Evolutionary conservation across 2,888 invertebrate species (phyloP), one percentile per base, ranked within the genome.

Genomic region (Xestobium rufovillosum): DNA sequence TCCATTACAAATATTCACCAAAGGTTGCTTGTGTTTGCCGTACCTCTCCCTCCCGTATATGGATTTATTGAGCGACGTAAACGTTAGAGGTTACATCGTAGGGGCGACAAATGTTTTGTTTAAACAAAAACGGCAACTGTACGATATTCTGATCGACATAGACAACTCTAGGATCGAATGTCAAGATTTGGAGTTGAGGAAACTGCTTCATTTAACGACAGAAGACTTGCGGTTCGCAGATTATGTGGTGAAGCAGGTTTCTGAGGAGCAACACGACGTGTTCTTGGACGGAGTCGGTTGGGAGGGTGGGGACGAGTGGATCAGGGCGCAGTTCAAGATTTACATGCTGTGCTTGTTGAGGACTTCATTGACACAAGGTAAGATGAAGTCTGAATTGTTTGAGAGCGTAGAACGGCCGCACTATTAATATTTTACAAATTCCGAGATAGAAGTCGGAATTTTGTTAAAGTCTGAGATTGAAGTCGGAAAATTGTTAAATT

Each of bases 81-180:
- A 87, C 50, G 89, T 95, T 4, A 70, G 83, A 43, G 86, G 85
- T 28, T 87, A 86, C 65, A 73, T 94, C 28, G 86, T 95, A 39
- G 97, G 98, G 25, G 96, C 96, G n/a, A 96, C 96, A 10, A 98
- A 98, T 70, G 85, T 94, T n/a, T 70, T 98, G 23, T 98, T 97
- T 61, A 90, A 91, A 61, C 96, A 96, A 63, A 94, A 94, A 58
- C 78, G 85, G 43, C 87, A 94, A 55, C 67, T 95, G 32, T 85
- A 90, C 43, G 97, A 98, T 66, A 89, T 92, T 11, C 67, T 96
- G 36, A 80, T 98, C 2, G 94, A 94, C 69, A 76, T 89, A 36
- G 89, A 87, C 60, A 84, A 82, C 48, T 81, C 81, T 48, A 78
- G 86, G 58, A 82, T 97, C 58, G 94, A 95, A 58, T 66, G 76